A percentile compares a stretch with the other conserved stretches of the same genome.
phyloP scores from a whole-genome alignment of 2,113 vertebrate species.

The Hemiprocne comata region DNA sequence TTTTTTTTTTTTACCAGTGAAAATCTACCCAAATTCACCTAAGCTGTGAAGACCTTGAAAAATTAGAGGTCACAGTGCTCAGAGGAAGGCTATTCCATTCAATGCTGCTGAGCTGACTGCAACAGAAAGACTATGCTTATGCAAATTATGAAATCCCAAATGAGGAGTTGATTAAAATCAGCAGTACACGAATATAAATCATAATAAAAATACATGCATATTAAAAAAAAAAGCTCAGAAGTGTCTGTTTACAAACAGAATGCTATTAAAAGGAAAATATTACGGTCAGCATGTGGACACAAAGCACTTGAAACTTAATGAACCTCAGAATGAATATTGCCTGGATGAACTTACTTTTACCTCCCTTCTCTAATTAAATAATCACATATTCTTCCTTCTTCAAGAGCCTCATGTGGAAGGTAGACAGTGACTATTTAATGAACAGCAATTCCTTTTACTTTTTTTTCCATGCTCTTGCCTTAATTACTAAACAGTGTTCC shows the following conservation, averaged over 20 bases:
- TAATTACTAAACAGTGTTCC: background rate
- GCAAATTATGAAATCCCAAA: background rate
- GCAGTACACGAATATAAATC: background rate
- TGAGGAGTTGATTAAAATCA: slow-evolving; percentile 24
- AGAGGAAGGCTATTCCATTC: background rate
- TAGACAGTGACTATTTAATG: background rate
- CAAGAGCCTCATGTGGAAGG: background rate
- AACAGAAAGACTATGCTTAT: background rate
- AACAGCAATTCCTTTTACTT: background rate
- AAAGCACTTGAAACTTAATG: slow-evolving; percentile 33
- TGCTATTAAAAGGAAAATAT: slow-evolving; percentile 11
- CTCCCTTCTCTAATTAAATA: slow-evolving; percentile 26
- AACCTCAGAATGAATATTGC: slow-evolving; percentile 29
- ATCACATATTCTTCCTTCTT: background rate
- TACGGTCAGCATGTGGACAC: background rate
- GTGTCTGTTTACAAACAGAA: slow-evolving; percentile 10
- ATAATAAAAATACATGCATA: background rate
- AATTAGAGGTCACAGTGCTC: background rate
- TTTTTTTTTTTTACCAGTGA: background rate
- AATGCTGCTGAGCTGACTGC: background rate
- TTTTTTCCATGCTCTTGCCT: background rate
- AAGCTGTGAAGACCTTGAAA: background rate
- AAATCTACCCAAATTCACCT: background rate
- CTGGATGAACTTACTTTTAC: slow-evolving; percentile 34
- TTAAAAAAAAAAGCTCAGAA: background rate